Percentiles rank a stretch among this genome's conserved stretches.
Evolutionary conservation across 2,113 vertebrate genomes (phyloP).

Genomic region (Sinocyclocheilus anophthalmus): DNA sequence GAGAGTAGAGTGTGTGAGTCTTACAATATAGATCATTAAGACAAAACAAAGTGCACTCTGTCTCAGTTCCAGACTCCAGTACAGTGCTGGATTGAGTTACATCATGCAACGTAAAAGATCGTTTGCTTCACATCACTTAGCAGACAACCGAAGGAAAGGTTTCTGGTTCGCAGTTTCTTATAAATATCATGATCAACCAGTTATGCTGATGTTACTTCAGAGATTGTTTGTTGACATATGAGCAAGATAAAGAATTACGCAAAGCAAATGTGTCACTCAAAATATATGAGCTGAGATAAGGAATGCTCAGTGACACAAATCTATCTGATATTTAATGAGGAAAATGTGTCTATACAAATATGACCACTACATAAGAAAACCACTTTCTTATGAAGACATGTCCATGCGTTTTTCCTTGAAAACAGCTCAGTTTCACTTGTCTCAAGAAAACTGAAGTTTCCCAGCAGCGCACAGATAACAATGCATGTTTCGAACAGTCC

Average conservation of each 20-base stretch:
- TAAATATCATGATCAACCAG: neutral
- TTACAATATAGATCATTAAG: constrained; percentile 33
- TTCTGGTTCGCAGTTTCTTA: neutral
- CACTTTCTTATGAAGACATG: neutral
- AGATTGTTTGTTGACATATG: neutral
- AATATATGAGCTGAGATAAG: neutral
- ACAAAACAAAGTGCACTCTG: constrained; percentile 51
- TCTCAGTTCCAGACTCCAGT: constrained; percentile 39
- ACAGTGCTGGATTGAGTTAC: constrained; percentile 21
- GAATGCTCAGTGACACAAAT: neutral
- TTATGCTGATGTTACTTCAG: neutral
- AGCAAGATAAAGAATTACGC: neutral
- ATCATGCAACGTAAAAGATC: constrained; percentile 21
- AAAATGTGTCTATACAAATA: neutral
- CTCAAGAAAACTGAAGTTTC: constrained; percentile 33
- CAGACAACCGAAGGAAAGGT: neutral
- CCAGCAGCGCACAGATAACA: constrained; percentile 12
- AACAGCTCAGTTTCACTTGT: neutral
- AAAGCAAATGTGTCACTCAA: neutral
- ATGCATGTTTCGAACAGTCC: constrained; percentile 28
- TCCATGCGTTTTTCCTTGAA: neutral
- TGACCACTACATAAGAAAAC: neutral
- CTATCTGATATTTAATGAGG: neutral
- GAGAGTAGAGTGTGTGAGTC: neutral
- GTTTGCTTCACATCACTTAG: neutral